Evolutionary conservation across 2,888 invertebrate species (phyloP), one percentile per base, ranked within the genome.

Genomic region (Agrenia bidenticulata): DNA sequence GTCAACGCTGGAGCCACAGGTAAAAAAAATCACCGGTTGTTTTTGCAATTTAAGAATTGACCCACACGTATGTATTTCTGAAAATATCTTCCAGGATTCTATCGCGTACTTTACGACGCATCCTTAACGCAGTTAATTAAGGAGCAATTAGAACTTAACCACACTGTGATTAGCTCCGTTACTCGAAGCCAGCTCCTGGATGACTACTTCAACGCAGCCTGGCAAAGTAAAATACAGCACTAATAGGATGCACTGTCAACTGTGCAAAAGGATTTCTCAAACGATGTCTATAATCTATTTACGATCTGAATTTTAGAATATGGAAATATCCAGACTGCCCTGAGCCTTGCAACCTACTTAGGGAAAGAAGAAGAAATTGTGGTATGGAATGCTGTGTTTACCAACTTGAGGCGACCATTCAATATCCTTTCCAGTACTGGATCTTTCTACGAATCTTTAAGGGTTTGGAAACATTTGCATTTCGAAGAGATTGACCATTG

Each of bases 161-260:
- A 64, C 41, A 32, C 32, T 9, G 63, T 59, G 1, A 66, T 69
- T 51, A 63, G 51, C 27, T 27, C 61, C 9, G 19, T 61, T 23
- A 67, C 67, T 13, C 61, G 74, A 50, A 74, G 74, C 49, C 74
- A 74, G 55, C 62, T 74, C 42, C 21, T 71, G 39, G 74, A 74
- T 56, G 74, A 74, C 59, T 73, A 74, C 55, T 71, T 74, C 21
- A 64, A 37, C 17, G 41, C 65, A 53, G 72, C 67, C 32, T 70
- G 57, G 42, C 67, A 72, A 66, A 62, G 72, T 70, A 63, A 37
- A n/a, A n/a, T n/a, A n/a, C n/a, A 32, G 17, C 37, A 13, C n/a
- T 9, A n/a, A 32, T 32, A 32, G 11, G 11, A 7, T 32, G 5
- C 32, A 32, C n/a, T n/a, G n/a, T n/a, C n/a, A n/a, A n/a, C n/a